Evolutionary conservation across 2,797 vertebrate species (phyloP).

Genomic region (Darevskia nairensis): DNA sequence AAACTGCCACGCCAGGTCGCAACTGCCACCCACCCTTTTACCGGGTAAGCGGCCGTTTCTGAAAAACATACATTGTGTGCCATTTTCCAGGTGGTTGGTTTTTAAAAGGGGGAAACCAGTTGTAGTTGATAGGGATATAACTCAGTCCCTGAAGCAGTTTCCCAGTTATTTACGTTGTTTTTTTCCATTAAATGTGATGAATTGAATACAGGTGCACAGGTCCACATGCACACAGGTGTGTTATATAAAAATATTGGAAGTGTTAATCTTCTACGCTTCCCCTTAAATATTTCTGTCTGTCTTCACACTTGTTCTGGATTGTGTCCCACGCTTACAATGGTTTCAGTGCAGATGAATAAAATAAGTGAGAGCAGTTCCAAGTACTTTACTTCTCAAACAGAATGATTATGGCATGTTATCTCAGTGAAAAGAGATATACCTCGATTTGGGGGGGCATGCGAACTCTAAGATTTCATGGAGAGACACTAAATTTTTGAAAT

Average conservation of each 20-base stretch:
- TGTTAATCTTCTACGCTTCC: not conserved
- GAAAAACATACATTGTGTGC: not conserved
- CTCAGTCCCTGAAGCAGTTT: not conserved
- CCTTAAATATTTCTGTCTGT: not conserved
- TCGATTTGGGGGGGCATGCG: not conserved
- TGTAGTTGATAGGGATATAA: not conserved
- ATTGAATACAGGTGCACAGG: not conserved
- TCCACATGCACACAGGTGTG: no score
- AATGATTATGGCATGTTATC: not conserved
- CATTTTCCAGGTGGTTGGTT: not conserved
- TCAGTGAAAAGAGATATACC: not conserved
- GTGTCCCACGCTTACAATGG: not conserved
- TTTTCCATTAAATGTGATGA: not conserved
- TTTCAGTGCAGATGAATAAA: not conserved
- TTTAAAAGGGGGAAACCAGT: not conserved
- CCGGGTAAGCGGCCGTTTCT: not conserved
- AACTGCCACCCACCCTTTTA: not conserved
- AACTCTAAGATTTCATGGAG: not conserved
- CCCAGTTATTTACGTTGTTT: not conserved
- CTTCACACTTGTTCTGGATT: not conserved
- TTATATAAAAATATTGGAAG: not conserved
- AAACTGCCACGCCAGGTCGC: accelerated
- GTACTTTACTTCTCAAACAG: not conserved
- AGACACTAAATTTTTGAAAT: not conserved
- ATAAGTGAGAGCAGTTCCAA: not conserved